phyloP scores from a whole-genome alignment of 2,113 vertebrate species.

The Thryonomys swinderianus region DNA sequence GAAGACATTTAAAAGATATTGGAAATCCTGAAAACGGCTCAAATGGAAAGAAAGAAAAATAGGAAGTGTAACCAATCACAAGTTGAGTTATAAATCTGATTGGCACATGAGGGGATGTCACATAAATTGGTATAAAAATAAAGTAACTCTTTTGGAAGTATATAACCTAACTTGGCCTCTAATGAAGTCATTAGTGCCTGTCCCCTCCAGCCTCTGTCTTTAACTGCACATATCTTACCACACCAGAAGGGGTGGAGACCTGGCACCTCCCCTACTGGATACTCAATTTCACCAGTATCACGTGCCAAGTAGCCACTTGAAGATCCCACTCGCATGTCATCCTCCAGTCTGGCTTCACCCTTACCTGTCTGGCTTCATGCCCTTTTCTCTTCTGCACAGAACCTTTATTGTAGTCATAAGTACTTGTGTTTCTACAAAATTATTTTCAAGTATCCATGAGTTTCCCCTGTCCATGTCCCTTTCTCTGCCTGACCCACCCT shows the following conservation, averaged over 20 bases:
- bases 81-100: background rate
- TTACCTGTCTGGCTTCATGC: background rate
- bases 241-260: background rate
- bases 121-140: background rate
- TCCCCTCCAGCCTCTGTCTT: background rate
- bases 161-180: background rate
- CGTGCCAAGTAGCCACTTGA: no score
- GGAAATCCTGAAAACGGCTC: background rate
- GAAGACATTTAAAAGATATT: background rate
- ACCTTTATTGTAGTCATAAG: background rate
- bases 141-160: background rate
- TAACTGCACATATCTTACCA: background rate
- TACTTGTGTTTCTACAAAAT: background rate
- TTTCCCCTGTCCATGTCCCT: background rate
- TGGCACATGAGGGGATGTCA: background rate
- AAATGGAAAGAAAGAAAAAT: background rate
- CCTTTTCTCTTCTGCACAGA: background rate
- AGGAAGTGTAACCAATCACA: background rate
- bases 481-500: background rate
- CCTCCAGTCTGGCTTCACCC: background rate
- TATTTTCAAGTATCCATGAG: background rate
- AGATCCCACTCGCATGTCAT: background rate
- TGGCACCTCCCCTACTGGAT: background rate
- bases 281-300: no score
- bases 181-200: background rate